These are phyloP conservation scores for Eubasilissa splendida DNA, from an alignment of 2,888 invertebrate species.

Conservation along the genomic window DNA sequence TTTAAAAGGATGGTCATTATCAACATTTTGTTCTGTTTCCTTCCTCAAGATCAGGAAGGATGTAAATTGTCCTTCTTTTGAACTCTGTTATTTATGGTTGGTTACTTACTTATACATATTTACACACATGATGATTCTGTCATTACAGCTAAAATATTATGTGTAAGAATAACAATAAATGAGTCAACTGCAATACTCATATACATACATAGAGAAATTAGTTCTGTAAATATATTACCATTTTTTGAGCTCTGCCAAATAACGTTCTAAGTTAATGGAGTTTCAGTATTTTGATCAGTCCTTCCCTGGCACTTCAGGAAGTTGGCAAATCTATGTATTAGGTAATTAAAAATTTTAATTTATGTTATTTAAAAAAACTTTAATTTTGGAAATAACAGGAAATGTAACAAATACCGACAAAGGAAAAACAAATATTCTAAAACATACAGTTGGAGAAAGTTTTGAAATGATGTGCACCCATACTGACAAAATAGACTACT, in stretches of 20 bases:
- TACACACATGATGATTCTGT: too few species aligned
- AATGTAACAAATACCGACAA: background rate
- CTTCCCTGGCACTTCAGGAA: background rate
- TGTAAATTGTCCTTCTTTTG: too few species aligned
- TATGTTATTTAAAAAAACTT: background rate
- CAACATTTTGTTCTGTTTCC: too few species aligned
- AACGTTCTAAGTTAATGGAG: background rate
- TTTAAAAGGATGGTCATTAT: too few species aligned
- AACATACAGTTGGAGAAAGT: constrained; percentile 9
- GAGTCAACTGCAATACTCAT: too few species aligned
- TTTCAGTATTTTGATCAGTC: background rate
- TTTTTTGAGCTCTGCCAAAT: background rate
- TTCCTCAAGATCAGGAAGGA: too few species aligned
- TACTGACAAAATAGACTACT: constrained; percentile 42
- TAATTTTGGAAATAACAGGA: background rate
- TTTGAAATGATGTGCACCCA: constrained; percentile 35
- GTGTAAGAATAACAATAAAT: too few species aligned
- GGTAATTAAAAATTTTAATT: background rate
- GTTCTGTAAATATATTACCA: too few species aligned
- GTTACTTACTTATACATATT: too few species aligned
- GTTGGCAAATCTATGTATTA: background rate
- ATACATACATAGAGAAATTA: too few species aligned
- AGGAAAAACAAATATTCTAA: background rate
- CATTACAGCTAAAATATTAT: too few species aligned
- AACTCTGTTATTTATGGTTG: too few species aligned